Evolutionary conservation across 1,140 invertebrate genomes (phyloP), one percentile per base, ranked within the genome.

Genomic region (Chelonus insularis): DNA sequence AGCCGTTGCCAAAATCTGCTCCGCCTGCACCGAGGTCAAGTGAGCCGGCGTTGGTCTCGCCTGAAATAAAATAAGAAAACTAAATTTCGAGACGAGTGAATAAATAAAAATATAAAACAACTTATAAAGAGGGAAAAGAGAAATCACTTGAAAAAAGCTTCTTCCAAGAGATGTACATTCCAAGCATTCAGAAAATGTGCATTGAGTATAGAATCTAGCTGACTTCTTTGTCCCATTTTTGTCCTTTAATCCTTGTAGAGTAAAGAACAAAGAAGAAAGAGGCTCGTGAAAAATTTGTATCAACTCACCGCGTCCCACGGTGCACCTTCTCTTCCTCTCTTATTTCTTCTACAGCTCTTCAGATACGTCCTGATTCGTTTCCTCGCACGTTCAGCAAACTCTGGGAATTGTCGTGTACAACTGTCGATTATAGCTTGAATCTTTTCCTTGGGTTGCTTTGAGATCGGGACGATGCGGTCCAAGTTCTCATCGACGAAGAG

Each of bases 381-480:
- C 63, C 95, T 85, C 43, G 95, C 94, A 57, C 96, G 85, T 76
- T 96, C 94, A 36, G 94, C 92, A 76, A 96, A 97, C 84, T 97
- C 95, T 39, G 96, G 96, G 78, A 98, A 98, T 82, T 98, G 96
- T 68, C 95, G 85, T 59, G 94, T 93, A 82, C 96, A 98, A 4
- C 95, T 96, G 75, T 98, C 95, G 68, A 98, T 95, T 73, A 98
- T 98, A 7, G 95, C 95, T 76, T 97, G 95, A 64, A 98, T 95
- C 84, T 97, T 98, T 76, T 97, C 95, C 78, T 97, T 97, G 3
- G 96, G 95, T 80, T 98, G 96, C 76, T 97, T 96, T 23, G 94
- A 97, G 72, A 97, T 98, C 51, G 96, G 96, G 62, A 97, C 94
- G 82, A 96, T 95, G 72, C 96, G 87, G 74, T 98, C 95, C 67